These are phyloP conservation scores for Drosophila pullipes DNA, from an alignment of 2,888 invertebrate genomes.

Conservation along the genomic window DNA sequence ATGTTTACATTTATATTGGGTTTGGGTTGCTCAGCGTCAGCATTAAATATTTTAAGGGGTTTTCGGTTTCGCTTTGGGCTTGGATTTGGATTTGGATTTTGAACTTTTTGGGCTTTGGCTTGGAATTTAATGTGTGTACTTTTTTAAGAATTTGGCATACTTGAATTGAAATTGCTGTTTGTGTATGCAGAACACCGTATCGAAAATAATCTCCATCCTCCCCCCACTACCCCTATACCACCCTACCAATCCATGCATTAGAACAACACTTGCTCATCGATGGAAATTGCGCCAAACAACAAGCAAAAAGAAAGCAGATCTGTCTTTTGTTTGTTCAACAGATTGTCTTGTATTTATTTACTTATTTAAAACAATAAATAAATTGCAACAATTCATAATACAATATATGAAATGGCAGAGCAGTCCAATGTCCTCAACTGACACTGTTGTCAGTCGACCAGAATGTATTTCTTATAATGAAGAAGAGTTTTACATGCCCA, in stretches of 20 bases:
- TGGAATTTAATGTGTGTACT: not conserved
- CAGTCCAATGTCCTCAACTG: not conserved
- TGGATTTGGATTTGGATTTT: constrained; percentile 8
- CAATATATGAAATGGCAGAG: not conserved
- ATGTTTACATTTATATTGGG: constrained; percentile 48
- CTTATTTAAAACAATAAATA: not conserved
- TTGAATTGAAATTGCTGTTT: constrained; percentile 1
- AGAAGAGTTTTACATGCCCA: not conserved
- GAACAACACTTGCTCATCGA: constrained; percentile 1
- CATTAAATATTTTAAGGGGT: constrained; percentile 22
- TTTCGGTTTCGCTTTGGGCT: constrained; percentile 20
- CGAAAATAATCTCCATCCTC: not conserved
- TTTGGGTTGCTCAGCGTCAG: constrained; percentile 47
- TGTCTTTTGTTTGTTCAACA: not conserved
- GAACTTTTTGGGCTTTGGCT: constrained; percentile 5
- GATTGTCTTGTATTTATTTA: not conserved
- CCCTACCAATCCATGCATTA: not conserved
- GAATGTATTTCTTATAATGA: not conserved
- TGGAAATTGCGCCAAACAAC: constrained; percentile 1
- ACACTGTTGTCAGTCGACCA: not conserved
- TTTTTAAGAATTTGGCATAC: constrained; percentile 1
- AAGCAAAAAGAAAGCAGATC: not conserved
- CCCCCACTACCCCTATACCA: accelerated
- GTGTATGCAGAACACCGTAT: constrained; percentile 11
- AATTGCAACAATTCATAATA: not conserved